Evolutionary conservation across 2,888 invertebrate genomes (phyloP), one percentile per base, ranked within the genome.

Genomic region (Aquatica leii): DNA sequence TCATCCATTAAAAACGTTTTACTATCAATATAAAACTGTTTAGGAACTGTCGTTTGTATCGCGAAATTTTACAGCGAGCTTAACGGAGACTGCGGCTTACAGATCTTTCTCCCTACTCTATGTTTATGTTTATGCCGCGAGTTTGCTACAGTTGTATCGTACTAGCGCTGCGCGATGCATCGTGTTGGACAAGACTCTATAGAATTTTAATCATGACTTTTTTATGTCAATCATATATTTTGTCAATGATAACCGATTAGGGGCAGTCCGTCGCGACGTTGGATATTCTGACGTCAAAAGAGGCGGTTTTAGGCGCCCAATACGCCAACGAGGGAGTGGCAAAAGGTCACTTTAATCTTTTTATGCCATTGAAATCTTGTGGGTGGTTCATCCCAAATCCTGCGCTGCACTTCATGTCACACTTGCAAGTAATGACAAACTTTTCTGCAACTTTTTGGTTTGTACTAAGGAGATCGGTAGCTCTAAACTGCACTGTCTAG

Each of bases 321-420:
- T 82, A 76, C 79, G 78, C 77, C 78, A 75, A 71, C 73, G 77
- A 77, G 81, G 82, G 82, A 80, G 82, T 81, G 82, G 82, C 81
- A 76, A 79, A 74, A 78, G 80, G 78, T 82, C 80, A 81, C 78
- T 81, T 81, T 80, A 78, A 81, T 81, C 81, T 81, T 81, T 81
- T 81, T 80, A 81, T 81, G 77, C 81, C 80, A 81, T 81, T 81
- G 80, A 81, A 81, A 82, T 81, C 76, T 73, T 71, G 77, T 76
- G 81, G 81, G 81, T 80, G 79, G 81, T 77, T 77, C 80, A 73
- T 73, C 71, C 67, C 69, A 70, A 77, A 77, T 78, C 76, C 79
- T 80, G 79, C 79, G 79, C 79, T 74, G 71, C 73, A 69, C 73
- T 69, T 71, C 72, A 73, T 35, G 46, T 62, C 62, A 49, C 49